Conservation (phyloP, 2,797 vertebrate species). For the Peromyscus aztecus region DNA sequence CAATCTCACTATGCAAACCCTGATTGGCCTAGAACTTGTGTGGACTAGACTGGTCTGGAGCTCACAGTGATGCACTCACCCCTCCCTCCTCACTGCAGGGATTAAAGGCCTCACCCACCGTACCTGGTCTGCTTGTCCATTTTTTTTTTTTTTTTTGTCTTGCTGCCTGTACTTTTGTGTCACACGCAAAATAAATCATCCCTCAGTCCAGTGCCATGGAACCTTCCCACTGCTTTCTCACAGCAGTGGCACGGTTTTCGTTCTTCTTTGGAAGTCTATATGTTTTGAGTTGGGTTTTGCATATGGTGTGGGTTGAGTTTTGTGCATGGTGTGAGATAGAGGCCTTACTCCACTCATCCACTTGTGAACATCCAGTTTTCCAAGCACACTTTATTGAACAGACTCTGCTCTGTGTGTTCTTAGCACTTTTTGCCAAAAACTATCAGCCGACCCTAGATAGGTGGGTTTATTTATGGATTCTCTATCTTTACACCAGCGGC, state of each 20-base stretch:
- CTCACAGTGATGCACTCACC: background rate
- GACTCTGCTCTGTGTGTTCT: background rate
- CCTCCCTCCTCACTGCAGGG: background rate
- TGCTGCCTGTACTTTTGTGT: background rate
- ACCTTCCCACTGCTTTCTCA: background rate
- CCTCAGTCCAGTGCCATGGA: too few species aligned
- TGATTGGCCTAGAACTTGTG: background rate
- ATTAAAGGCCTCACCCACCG: background rate
- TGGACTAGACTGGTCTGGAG: background rate
- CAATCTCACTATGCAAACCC: background rate
- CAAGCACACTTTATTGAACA: background rate
- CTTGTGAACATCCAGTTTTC: background rate
- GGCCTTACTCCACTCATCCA: too few species aligned
- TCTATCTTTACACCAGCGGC: background rate
- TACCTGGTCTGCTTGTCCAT: background rate
- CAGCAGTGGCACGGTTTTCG: background rate
- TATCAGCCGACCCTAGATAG: background rate
- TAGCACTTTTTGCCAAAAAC: background rate
- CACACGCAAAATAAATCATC: background rate
- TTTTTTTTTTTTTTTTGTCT: background rate
- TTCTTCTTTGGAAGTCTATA: background rate
- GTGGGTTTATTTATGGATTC: background rate
- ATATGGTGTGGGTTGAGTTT: background rate
- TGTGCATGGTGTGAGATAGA: background rate
- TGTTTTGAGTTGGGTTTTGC: background rate